Evolutionary conservation across 2,888 invertebrate species (phyloP).

Genomic region (Parasteatoda lunata): DNA sequence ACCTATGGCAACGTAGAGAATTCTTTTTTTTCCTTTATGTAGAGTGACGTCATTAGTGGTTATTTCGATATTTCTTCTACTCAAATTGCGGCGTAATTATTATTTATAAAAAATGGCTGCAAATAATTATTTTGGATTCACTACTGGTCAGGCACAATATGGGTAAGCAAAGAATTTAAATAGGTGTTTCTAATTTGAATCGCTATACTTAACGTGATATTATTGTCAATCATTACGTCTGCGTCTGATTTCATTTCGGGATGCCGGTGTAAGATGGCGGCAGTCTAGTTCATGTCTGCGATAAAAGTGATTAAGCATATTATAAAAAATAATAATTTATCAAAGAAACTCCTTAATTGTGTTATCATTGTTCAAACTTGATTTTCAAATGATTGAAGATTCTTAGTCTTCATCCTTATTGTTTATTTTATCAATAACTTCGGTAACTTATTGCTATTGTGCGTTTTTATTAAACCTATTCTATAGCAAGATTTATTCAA

Average conservation of each 20-base stretch:
- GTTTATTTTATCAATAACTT: too few relatives aligned
- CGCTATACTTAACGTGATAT: neutral
- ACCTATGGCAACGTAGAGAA: neutral
- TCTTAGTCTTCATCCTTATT: too few relatives aligned
- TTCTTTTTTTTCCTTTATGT: neutral
- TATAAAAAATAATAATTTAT: too few relatives aligned
- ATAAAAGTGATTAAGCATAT: too few relatives aligned
- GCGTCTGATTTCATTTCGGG: slow-evolving; percentile 4
- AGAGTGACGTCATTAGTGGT: neutral
- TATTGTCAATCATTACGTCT: slow-evolving; percentile 52
- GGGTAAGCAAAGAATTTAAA: slow-evolving; percentile 74
- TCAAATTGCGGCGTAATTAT: slow-evolving; percentile 52
- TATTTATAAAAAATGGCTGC: slow-evolving; percentile 73
- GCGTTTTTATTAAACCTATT: too few relatives aligned
- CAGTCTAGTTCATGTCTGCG: slow-evolving; percentile 8
- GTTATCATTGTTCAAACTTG: too few relatives aligned
- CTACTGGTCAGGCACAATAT: slow-evolving; percentile 93
- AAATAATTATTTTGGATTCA: slow-evolving; percentile 96
- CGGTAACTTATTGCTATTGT: too few relatives aligned
- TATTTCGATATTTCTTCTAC: neutral
- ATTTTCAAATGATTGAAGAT: too few relatives aligned
- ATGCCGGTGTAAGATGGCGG: slow-evolving; percentile 63
- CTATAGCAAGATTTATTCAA: too few relatives aligned
- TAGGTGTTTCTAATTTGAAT: neutral
- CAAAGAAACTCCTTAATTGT: too few relatives aligned